These are phyloP conservation scores for Nephrocerus scutellatus DNA, from an alignment of 2,888 invertebrate species.

Conservation along the genomic window DNA sequence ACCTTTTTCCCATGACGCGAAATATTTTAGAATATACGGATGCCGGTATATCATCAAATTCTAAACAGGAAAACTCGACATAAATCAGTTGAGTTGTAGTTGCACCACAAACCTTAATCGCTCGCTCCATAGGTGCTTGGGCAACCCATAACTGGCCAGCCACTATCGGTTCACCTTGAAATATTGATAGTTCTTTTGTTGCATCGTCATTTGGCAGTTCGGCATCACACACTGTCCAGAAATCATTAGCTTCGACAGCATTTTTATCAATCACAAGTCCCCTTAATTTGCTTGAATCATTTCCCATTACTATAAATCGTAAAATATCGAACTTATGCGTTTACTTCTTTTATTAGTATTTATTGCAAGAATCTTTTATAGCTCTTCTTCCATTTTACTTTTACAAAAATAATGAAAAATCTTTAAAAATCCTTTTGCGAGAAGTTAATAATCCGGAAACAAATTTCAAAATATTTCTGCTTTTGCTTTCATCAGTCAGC, in stretches of 20 bases:
- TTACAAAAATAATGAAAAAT: too few relatives aligned
- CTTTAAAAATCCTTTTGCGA: too few relatives aligned
- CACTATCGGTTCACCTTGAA: conserved; percentile 64
- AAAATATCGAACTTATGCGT: too few relatives aligned
- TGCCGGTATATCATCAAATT: conserved; percentile 80
- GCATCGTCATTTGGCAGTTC: conserved; percentile 40
- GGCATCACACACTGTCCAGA: conserved; percentile 62
- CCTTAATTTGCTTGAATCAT: conserved; percentile 64
- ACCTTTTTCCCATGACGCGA: conserved; percentile 71
- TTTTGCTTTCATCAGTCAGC: too few relatives aligned
- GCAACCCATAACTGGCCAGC: conserved; percentile 58
- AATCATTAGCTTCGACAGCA: conserved; percentile 68
- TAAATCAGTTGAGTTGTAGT: conserved; percentile 8
- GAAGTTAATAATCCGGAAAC: too few relatives aligned
- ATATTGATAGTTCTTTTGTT: conserved; percentile 58
- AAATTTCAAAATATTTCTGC: too few relatives aligned
- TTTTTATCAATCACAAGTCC: conserved; percentile 67
- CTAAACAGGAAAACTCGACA: conserved; percentile 50
- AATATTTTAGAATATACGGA: conserved; percentile 76
- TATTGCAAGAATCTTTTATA: too few relatives aligned
- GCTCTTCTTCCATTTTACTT: too few relatives aligned
- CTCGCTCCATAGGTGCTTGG: conserved; percentile 66
- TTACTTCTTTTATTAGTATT: too few relatives aligned
- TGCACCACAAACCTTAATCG: conserved; percentile 60
- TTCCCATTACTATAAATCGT: conserved; percentile 67